A percentile compares a stretch with the other conserved stretches of the same genome.
These are phyloP conservation scores for Aythya baeri DNA, from an alignment of 2,113 vertebrate genomes.

Conservation along the genomic window DNA sequence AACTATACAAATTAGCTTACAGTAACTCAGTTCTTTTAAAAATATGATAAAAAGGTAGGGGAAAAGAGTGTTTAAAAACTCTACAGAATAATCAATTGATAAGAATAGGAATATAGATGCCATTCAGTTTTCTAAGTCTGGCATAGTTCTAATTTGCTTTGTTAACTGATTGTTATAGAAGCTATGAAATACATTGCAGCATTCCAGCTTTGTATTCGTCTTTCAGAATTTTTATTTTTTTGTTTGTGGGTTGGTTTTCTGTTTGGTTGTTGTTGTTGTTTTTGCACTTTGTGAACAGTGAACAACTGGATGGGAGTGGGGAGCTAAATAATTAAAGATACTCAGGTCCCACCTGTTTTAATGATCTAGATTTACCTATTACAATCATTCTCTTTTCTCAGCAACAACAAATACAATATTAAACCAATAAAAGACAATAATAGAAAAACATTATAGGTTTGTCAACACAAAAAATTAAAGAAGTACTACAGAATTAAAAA, in stretches of 20 bases:
- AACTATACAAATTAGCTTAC: neutral
- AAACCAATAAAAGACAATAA: constrained; percentile 61
- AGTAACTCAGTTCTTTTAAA: neutral
- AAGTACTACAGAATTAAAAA: constrained; percentile 43
- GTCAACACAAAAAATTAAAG: constrained; percentile 60
- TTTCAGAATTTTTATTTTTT: constrained; percentile 40
- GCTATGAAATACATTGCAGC: neutral
- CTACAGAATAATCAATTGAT: neutral
- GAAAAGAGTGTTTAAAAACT: neutral
- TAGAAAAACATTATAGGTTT: constrained; percentile 52
- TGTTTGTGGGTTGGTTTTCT: constrained; percentile 36
- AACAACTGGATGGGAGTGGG: constrained; percentile 64
- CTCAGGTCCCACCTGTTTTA: constrained; percentile 49
- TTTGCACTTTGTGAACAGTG: constrained; percentile 64
- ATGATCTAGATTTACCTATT: constrained; percentile 62
- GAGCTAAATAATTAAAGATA: constrained; percentile 53
- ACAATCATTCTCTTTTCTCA: constrained; percentile 66
- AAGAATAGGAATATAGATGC: constrained; percentile 16
- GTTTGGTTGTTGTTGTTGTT: constrained; percentile 12
- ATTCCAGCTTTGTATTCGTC: neutral
- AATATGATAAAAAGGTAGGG: neutral
- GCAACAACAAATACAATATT: constrained; percentile 64
- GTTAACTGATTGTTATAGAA: constrained; percentile 11
- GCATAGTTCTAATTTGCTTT: constrained; percentile 15
- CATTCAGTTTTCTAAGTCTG: constrained; percentile 5